Conservation (phyloP, 2,797 vertebrate genomes). For the Okamejei kenojei region DNA sequence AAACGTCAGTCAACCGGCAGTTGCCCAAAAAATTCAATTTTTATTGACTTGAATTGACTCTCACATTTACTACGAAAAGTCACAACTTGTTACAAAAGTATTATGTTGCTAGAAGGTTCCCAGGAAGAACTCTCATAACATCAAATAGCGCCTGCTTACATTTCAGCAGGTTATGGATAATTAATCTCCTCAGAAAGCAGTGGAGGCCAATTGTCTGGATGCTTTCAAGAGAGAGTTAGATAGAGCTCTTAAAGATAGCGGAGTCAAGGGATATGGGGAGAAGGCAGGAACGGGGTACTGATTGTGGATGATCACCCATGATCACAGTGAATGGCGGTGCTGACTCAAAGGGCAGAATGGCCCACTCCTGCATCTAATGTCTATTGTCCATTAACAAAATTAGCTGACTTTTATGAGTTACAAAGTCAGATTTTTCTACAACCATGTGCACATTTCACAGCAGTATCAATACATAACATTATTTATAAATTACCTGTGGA, state of each 20-base stretch:
- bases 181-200: no score
- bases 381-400: neutral
- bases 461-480: neutral
- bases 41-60: neutral
- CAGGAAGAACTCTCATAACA: neutral
- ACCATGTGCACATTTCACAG: neutral
- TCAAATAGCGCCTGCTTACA: no score
- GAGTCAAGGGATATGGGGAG: no score
- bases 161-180: neutral
- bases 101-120: neutral
- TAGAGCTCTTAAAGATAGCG: no score
- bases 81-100: neutral
- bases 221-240: no score
- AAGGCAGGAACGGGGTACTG: no score
- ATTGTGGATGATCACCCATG: no score
- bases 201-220: no score
- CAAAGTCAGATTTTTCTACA: neutral
- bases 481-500: conserved; percentile 70
- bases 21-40: neutral
- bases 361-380: no score
- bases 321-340: no score
- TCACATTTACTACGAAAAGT: neutral
- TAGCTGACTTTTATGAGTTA: neutral
- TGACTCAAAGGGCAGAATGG: no score
- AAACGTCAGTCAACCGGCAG: no score